Percentiles rank a stretch among this genome's conserved stretches.
Conservation (phyloP, 2,888 invertebrate species). For the Drosophila borealis region DNA sequence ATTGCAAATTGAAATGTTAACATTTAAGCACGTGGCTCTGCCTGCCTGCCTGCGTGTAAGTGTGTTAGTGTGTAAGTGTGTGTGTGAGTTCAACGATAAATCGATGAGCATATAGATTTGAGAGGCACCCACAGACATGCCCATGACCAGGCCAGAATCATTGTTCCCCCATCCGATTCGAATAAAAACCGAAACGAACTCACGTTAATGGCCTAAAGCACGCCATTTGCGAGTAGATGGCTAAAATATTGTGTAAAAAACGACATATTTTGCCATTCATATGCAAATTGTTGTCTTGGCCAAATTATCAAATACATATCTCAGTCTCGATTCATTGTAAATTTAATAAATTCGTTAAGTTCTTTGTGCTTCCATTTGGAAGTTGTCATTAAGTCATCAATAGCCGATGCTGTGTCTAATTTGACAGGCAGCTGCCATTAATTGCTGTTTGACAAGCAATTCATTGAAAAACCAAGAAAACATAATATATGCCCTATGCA, state of each 20-base stretch:
- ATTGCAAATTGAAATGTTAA: constrained; percentile 80
- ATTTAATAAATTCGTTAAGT: constrained; percentile 72
- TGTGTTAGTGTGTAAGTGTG: constrained; percentile 7
- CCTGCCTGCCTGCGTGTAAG: constrained; percentile 7
- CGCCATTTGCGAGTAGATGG: constrained; percentile 43
- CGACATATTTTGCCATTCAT: constrained; percentile 63
- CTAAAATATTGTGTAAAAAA: constrained; percentile 41
- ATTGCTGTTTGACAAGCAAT: constrained; percentile 72
- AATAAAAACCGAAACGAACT: constrained; percentile 63
- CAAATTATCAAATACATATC: constrained; percentile 70
- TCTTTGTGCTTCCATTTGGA: constrained; percentile 67
- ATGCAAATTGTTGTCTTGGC: constrained; percentile 70
- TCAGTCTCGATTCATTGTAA: constrained; percentile 53
- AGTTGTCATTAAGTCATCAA: constrained; percentile 77
- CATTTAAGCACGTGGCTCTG: constrained; percentile 69
- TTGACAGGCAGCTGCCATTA: constrained; percentile 70
- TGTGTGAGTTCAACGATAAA: constrained; percentile 55
- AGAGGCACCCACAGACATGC: constrained; percentile 28
- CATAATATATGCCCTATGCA: constrained; percentile 57
- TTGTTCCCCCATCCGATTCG: constrained; percentile 61
- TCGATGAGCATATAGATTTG: constrained; percentile 66
- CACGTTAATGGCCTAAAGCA: constrained; percentile 66
- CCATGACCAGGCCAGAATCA: constrained; percentile 50
- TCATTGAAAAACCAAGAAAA: constrained; percentile 49
- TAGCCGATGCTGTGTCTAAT: constrained; percentile 53